Evolutionary conservation across 2,797 vertebrate species (phyloP).

Genomic region (Pyrocephalus nanus): DNA sequence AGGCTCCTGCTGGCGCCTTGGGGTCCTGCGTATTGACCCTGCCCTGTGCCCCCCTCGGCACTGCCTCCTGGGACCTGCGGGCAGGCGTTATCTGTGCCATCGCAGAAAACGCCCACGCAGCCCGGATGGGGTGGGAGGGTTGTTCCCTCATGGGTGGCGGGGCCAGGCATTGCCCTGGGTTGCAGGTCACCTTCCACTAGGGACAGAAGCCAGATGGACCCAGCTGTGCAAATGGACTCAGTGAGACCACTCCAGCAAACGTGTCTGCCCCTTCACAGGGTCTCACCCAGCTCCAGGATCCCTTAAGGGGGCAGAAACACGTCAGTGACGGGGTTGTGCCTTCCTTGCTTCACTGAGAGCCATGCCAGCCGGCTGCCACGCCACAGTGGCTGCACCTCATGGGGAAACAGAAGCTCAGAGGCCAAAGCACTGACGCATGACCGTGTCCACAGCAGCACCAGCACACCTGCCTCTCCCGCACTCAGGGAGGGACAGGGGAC

Average conservation of each 20-base stretch:
- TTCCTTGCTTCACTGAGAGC: neutral
- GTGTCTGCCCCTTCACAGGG: neutral
- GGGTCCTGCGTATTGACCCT: neutral
- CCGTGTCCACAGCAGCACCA: neutral
- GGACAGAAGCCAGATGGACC: neutral
- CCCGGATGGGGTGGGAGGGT: neutral
- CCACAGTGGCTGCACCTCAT: neutral
- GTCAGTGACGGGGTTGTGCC: accelerated
- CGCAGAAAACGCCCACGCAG: neutral
- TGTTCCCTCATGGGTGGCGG: accelerated
- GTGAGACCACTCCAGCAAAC: neutral
- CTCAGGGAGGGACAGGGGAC: neutral
- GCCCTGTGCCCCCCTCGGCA: neutral
- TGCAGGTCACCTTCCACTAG: neutral
- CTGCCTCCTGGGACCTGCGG: neutral
- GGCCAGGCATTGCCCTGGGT: neutral
- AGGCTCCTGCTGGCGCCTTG: neutral
- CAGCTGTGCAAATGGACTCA: accelerated
- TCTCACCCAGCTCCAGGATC: neutral
- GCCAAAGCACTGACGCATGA: accelerated
- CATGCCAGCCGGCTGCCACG: neutral
- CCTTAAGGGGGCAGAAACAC: neutral
- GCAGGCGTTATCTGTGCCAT: conserved; percentile 38
- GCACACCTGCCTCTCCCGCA: accelerated
- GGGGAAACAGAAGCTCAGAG: neutral